Evolutionary conservation across 2,888 invertebrate species (phyloP).

Genomic region (Villa cingulata): DNA sequence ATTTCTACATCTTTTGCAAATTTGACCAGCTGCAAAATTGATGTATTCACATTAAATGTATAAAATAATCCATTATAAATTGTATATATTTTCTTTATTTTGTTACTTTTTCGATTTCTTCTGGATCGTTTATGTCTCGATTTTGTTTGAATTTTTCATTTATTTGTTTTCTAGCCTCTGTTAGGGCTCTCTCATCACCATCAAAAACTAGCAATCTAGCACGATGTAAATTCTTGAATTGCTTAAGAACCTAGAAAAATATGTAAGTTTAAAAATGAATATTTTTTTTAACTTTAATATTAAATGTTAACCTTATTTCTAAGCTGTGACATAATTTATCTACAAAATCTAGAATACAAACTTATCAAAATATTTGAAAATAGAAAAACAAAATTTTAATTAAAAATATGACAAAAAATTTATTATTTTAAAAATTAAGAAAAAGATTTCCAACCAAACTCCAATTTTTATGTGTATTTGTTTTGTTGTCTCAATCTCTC

Average conservation of each 20-base stretch:
- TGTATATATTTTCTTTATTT: no score
- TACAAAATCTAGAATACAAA: no score
- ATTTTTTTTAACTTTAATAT: no score
- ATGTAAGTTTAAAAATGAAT: background rate
- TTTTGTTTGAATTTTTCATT: conserved; percentile 62
- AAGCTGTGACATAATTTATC: background rate
- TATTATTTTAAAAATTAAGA: no score
- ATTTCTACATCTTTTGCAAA: conserved; percentile 53
- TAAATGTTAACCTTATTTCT: background rate
- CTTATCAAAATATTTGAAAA: no score
- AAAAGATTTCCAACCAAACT: no score
- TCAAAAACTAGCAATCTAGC: conserved; percentile 52
- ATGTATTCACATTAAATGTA: no score
- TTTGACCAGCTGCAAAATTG: conserved; percentile 46
- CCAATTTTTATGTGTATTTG: no score
- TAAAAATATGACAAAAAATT: no score
- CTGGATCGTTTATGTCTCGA: conserved; percentile 43
- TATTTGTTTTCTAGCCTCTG: conserved; percentile 52
- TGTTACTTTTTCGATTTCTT: conserved; percentile 49
- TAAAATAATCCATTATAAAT: no score
- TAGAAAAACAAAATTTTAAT: no score
- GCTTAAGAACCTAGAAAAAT: conserved; percentile 33
- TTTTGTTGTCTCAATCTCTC: no score
- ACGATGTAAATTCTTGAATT: conserved; percentile 59
- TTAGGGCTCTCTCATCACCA: conserved; percentile 49